A percentile compares a stretch with the other conserved stretches of the same genome.
Conservation (phyloP, 2,113 vertebrate species). For the Empidonax traillii region DNA sequence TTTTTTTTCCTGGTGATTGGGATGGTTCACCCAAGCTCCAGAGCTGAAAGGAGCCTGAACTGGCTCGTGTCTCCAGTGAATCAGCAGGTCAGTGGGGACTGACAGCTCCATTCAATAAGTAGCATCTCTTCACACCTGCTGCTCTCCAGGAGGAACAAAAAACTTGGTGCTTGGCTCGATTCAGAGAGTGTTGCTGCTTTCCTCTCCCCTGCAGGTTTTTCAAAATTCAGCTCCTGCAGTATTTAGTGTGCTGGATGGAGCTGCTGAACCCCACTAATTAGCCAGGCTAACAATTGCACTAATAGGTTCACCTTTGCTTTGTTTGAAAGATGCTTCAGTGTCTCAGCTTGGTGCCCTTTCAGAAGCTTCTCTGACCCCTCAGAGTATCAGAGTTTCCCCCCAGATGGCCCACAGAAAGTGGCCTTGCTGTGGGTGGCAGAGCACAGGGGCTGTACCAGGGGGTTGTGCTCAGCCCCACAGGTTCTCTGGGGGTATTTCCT, state of each 20-base stretch:
- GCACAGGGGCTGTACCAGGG: not conserved
- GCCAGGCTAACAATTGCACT: not conserved
- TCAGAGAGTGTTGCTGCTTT: not conserved
- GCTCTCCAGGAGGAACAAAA: not conserved
- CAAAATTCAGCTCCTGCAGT: conserved; percentile 14
- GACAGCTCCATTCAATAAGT: not conserved
- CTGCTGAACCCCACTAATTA: not conserved
- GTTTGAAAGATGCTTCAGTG: not conserved
- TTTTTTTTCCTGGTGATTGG: not conserved
- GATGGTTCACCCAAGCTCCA: not conserved
- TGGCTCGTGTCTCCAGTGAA: not conserved
- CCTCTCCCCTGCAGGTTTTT: conserved; percentile 25
- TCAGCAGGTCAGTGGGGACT: not conserved
- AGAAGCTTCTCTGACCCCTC: not conserved
- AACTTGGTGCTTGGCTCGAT: not conserved
- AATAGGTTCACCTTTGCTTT: not conserved
- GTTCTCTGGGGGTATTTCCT: not conserved
- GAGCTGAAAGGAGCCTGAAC: not conserved
- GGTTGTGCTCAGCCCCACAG: not conserved
- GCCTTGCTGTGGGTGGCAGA: not conserved
- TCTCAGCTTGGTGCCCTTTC: not conserved
- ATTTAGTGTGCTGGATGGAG: not conserved
- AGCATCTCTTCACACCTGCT: not conserved
- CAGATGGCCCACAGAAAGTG: not conserved
- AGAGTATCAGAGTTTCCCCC: not conserved